Conservation (phyloP, 2,888 invertebrate genomes). For the Eucera pruinosa region DNA sequence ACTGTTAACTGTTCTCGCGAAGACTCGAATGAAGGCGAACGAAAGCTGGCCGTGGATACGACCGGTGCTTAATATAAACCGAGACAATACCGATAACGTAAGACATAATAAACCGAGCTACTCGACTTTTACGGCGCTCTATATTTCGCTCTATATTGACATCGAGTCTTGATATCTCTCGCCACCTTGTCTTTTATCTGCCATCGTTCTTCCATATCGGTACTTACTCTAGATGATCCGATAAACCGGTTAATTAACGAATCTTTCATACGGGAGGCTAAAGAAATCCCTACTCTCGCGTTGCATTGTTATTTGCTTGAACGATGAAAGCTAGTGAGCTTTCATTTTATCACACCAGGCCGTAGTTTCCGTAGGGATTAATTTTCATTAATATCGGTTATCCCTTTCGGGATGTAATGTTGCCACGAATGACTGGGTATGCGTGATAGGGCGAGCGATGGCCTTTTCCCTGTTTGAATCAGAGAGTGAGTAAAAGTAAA, state of each 20-base stretch:
- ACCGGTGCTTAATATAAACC: conserved; percentile 42
- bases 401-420: too few species aligned
- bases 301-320: background rate
- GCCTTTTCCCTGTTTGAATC: too few species aligned
- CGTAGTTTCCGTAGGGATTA: too few species aligned
- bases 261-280: background rate
- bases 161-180: conserved; percentile 40
- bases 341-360: too few species aligned
- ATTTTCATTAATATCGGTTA: too few species aligned
- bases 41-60: conserved; percentile 1
- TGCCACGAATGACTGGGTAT: too few species aligned
- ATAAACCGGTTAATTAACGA: background rate
- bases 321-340: too few species aligned
- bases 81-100: conserved; percentile 33
- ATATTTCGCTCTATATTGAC: conserved; percentile 52
- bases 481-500: background rate
- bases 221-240: background rate
- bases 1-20: background rate
- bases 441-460: too few species aligned
- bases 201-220: background rate
- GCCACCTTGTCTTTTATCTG: conserved; percentile 9
- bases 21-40: background rate
- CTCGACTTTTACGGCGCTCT: conserved; percentile 35
- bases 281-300: background rate
- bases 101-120: conserved; percentile 40